These are phyloP conservation scores for Lypha dubia DNA, from an alignment of 2,888 invertebrate genomes.

Conservation along the genomic window DNA sequence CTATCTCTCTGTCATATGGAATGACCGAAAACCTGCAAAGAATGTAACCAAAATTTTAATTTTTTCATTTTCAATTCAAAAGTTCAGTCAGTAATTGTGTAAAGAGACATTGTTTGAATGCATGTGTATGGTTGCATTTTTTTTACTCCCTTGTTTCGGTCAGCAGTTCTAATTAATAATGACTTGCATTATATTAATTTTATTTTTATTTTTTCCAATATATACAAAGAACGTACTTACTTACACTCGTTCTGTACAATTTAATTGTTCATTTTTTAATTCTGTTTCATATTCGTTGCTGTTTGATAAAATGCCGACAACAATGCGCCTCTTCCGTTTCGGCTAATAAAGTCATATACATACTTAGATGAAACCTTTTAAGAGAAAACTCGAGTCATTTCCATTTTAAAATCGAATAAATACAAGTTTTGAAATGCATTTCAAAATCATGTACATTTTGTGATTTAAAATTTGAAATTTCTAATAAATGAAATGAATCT, in stretches of 20 bases:
- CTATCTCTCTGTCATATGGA: not conserved
- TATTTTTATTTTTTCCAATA: conserved; percentile 3
- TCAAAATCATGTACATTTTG: conserved; percentile 16
- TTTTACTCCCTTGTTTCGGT: not conserved
- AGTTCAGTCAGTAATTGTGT: conserved; percentile 11
- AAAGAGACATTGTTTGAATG: not conserved
- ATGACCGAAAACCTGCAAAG: not conserved
- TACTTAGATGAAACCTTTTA: conserved; percentile 52
- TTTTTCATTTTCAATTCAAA: conserved; percentile 35
- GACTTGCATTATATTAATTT: conserved; percentile 48
- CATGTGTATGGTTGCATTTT: not conserved
- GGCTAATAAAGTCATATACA: conserved; percentile 62
- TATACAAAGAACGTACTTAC: no score
- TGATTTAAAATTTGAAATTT: conserved; percentile 48
- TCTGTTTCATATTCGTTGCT: conserved; percentile 18
- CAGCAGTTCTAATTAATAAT: conserved; percentile 29
- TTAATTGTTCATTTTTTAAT: conserved; percentile 27
- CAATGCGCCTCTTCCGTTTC: conserved; percentile 25
- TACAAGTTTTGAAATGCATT: not conserved
- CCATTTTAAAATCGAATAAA: conserved; percentile 27
- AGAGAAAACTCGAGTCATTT: conserved; percentile 50
- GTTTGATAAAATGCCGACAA: conserved; percentile 57
- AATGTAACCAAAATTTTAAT: conserved; percentile 24
- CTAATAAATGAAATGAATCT: conserved; percentile 1
- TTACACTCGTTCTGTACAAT: not conserved